These are phyloP conservation scores for Troglohyphantes excavatus DNA, from an alignment of 2,888 invertebrate genomes.

Conservation along the genomic window DNA sequence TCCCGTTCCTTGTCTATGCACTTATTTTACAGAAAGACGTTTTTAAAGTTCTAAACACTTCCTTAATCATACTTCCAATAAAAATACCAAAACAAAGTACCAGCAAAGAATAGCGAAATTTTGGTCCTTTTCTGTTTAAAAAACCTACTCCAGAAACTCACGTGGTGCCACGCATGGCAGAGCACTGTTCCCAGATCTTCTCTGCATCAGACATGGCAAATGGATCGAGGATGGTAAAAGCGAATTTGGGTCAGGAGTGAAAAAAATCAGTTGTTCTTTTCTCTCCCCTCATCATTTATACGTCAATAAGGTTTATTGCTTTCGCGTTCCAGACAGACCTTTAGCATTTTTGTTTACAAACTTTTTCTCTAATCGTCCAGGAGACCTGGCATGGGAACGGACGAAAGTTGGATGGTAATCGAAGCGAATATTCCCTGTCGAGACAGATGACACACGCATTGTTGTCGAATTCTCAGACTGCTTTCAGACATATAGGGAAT, in stretches of 20 bases:
- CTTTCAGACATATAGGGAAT: too few relatives aligned
- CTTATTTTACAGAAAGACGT: too few relatives aligned
- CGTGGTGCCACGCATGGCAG: constrained; percentile 67
- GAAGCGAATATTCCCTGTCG: background rate
- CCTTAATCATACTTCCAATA: too few relatives aligned
- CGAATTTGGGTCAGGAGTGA: constrained; percentile 62
- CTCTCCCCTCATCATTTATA: background rate
- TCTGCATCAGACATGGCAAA: background rate
- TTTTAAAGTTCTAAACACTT: too few relatives aligned
- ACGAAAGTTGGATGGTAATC: background rate
- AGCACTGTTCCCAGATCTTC: background rate
- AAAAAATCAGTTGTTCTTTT: constrained; percentile 10
- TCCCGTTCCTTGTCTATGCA: too few relatives aligned
- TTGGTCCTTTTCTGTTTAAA: too few relatives aligned
- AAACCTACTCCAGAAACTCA: constrained; percentile 25
- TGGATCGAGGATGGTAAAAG: constrained; percentile 1
- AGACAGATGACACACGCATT: background rate
- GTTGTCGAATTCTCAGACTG: too few relatives aligned
- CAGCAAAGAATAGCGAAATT: too few relatives aligned
- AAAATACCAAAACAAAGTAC: too few relatives aligned
- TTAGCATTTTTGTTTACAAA: constrained; percentile 62
- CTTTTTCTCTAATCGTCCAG: constrained; percentile 2
- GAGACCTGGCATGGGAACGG: constrained; percentile 32
- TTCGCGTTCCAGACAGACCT: constrained; percentile 29
- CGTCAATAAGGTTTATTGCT: constrained; percentile 31